phyloP scores from a whole-genome alignment of 2,797 vertebrate genomes.

The Forpus xanthops region DNA sequence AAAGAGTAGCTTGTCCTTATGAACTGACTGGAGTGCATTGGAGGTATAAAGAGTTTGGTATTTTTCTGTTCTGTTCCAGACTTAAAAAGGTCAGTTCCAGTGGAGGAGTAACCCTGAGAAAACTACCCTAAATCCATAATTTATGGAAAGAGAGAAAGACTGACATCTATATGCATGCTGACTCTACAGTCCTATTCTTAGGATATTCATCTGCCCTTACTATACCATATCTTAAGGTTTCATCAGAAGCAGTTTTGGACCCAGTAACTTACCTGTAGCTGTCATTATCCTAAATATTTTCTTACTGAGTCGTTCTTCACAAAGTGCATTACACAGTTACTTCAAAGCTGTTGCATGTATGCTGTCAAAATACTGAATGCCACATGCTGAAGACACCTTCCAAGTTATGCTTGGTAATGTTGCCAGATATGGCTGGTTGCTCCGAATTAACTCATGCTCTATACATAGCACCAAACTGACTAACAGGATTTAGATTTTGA shows the following conservation, averaged over 20 bases:
- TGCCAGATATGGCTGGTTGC: neutral
- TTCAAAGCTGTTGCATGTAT: neutral
- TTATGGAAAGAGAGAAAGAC: neutral
- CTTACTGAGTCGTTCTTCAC: neutral
- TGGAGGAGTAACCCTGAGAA: neutral
- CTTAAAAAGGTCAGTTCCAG: conserved; percentile 12
- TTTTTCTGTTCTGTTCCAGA: neutral
- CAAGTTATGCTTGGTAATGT: neutral
- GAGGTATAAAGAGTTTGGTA: neutral
- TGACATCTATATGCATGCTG: neutral
- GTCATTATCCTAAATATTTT: neutral
- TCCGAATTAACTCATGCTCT: neutral
- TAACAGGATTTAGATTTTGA: neutral
- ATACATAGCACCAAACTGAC: neutral
- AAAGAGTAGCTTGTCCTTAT: neutral
- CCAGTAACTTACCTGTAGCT: neutral
- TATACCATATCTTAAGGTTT: neutral
- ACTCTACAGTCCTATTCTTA: neutral
- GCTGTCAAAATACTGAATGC: neutral
- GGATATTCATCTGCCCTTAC: neutral
- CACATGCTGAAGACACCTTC: neutral
- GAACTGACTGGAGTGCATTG: neutral
- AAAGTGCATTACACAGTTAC: neutral
- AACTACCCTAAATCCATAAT: neutral
- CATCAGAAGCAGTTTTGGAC: neutral